phyloP scores from a whole-genome alignment of 2,888 invertebrate genomes.

The Oscheius sp. region DNA sequence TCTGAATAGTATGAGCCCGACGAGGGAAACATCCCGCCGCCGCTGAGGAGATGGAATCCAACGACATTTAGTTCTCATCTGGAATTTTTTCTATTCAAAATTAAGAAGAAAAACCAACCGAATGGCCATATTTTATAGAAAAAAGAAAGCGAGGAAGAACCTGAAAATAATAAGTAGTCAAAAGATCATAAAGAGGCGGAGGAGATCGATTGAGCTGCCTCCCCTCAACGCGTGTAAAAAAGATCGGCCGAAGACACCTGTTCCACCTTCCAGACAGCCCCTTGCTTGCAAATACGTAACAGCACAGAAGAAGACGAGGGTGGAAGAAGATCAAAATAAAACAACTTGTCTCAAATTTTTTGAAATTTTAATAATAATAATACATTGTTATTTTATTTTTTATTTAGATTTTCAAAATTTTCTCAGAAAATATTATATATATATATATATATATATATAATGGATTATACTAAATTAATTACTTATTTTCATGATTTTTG shows the following conservation, averaged over 20 bases:
- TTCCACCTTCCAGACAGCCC: slow-evolving; percentile 6
- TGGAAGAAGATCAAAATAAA: too few relatives aligned
- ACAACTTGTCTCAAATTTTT: too few relatives aligned
- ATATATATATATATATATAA: too few relatives aligned
- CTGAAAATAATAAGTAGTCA: neutral
- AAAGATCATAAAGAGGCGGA: neutral
- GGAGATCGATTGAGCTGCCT: slow-evolving; percentile 14
- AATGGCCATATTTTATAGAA: neutral
- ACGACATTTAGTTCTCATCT: too few relatives aligned
- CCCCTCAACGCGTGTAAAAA: slow-evolving; percentile 14
- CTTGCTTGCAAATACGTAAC: slow-evolving; percentile 22
- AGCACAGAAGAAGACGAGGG: slow-evolving; percentile 4
- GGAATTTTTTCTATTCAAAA: neutral
- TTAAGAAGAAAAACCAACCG: neutral
- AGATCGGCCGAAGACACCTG: slow-evolving; percentile 19
- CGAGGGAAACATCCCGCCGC: slow-evolving; percentile 59
- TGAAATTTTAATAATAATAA: too few relatives aligned
- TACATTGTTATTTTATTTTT: too few relatives aligned
- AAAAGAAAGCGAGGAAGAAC: neutral
- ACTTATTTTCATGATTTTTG: too few relatives aligned
- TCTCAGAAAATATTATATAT: too few relatives aligned
- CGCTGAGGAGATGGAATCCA: slow-evolving; percentile 57
- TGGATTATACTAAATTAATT: too few relatives aligned
- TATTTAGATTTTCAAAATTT: too few relatives aligned
- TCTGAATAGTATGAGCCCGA: slow-evolving; percentile 62